These are phyloP conservation scores for Ondatra zibethicus DNA, from an alignment of 2,113 vertebrate genomes.

Conservation along the genomic window DNA sequence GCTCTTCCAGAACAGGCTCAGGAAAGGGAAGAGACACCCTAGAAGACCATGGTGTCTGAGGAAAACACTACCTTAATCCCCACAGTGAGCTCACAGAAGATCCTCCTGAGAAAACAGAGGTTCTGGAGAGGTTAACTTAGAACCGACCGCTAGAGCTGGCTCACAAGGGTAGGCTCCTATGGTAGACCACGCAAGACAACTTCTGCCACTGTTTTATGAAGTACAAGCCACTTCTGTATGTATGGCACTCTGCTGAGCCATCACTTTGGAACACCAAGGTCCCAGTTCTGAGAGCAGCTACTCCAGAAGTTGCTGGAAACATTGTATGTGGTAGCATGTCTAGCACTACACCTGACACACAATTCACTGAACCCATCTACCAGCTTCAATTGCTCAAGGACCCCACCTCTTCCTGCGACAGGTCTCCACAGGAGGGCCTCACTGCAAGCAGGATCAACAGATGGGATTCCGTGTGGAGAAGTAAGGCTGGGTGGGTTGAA, in stretches of 20 bases:
- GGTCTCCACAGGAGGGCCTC: background rate
- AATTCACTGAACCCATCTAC: background rate
- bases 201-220: background rate
- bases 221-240: background rate
- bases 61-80: background rate
- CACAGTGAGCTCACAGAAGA: background rate
- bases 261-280: background rate
- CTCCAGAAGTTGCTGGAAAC: background rate
- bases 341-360: background rate
- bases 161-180: background rate
- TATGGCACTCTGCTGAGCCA: too few species aligned
- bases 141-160: background rate
- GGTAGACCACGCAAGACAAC: background rate
- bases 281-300: background rate
- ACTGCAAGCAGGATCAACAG: background rate
- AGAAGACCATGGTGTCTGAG: too few species aligned
- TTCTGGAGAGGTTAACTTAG: background rate
- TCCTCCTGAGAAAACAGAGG: background rate
- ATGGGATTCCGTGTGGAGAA: background rate
- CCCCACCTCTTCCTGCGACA: background rate
- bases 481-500: background rate
- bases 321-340: background rate
- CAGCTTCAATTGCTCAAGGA: background rate
- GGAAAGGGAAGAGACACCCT: background rate
- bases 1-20: background rate